Evolutionary conservation across 2,797 vertebrate species (phyloP).

Genomic region (Amphiprion clarkii): DNA sequence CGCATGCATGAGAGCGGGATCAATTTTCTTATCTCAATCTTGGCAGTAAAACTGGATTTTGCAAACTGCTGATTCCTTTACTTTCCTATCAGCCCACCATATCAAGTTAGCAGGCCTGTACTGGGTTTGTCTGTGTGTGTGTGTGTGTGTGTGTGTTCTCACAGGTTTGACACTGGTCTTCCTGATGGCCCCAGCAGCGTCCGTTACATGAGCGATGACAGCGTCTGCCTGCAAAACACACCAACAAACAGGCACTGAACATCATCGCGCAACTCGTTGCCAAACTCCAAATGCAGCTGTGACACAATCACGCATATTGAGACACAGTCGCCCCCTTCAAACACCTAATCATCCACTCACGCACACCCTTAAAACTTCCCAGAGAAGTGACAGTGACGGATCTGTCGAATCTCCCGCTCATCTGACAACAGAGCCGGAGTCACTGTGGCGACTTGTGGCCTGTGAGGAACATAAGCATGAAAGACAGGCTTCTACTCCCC

Average conservation of each 20-base stretch:
- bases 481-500: conserved; percentile 59
- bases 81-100: not conserved
- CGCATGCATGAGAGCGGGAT: too few relatives aligned
- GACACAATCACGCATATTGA: not conserved
- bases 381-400: conserved; percentile 48
- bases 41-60: not conserved
- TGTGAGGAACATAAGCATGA: conserved; percentile 42
- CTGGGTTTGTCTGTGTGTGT: not conserved
- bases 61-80: not conserved
- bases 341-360: conserved; percentile 20
- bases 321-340: conserved; percentile 6
- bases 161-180: conserved; percentile 96
- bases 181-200: conserved; percentile 95
- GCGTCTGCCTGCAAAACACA: conserved; percentile 87
- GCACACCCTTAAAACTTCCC: conserved; percentile 23
- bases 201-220: conserved; percentile 96
- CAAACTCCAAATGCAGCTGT: conserved; percentile 34
- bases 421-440: conserved; percentile 50
- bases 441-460: conserved; percentile 37
- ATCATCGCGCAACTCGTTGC: conserved; percentile 21
- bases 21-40: not conserved
- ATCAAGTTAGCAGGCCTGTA: not conserved
- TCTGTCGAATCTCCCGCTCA: conserved; percentile 50
- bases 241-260: not conserved
- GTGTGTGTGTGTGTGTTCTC: conserved; percentile 77